These are phyloP conservation scores for Eupithecia subumbrata DNA, from an alignment of 2,888 invertebrate species.

Conservation along the genomic window DNA sequence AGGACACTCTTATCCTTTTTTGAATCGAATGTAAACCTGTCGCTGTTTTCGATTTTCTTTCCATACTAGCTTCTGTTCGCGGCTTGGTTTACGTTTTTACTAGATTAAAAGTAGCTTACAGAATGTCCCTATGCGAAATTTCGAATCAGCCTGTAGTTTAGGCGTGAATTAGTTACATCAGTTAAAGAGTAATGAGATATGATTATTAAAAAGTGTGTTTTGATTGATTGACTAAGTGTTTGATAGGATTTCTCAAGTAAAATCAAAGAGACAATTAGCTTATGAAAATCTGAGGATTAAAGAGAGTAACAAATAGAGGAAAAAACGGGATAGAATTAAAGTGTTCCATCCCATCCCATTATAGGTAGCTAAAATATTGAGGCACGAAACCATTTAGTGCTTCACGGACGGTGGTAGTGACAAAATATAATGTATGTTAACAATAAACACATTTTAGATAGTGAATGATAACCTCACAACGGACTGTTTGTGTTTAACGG, in stretches of 20 bases:
- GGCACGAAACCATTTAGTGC: neutral
- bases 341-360: neutral
- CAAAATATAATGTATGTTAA: conserved; percentile 34
- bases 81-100: neutral
- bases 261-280: too few relatives aligned
- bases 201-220: too few relatives aligned
- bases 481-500: conserved; percentile 52
- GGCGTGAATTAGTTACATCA: neutral
- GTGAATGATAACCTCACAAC: conserved; percentile 54
- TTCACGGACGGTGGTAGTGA: neutral
- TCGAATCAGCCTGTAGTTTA: neutral
- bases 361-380: neutral
- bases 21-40: neutral
- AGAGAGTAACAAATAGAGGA: neutral
- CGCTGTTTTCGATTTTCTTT: neutral
- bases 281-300: too few relatives aligned
- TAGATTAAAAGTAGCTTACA: neutral
- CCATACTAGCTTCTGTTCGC: neutral
- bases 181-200: neutral
- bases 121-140: neutral
- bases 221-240: neutral
- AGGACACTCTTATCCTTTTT: neutral
- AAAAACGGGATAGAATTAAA: neutral
- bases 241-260: neutral
- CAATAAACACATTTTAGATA: conserved; percentile 55